These are phyloP conservation scores for Hormiphora californensis DNA, from an alignment of 37 sponge, comb jelly and placozoan species.

Conservation along the genomic window DNA sequence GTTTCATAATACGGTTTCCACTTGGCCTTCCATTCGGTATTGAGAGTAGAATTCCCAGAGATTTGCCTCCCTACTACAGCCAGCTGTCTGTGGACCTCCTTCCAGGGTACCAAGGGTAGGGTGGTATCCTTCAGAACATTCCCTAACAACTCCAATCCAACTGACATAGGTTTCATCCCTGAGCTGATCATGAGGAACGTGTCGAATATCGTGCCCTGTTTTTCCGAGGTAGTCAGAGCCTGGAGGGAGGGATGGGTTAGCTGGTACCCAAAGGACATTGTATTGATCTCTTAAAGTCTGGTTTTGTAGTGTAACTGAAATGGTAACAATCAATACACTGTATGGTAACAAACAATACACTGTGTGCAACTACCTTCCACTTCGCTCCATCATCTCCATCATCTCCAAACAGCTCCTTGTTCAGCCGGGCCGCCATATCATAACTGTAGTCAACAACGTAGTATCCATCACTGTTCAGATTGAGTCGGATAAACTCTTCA, in stretches of 20 bases:
- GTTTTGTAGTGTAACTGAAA: no score
- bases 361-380: no score
- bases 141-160: background rate
- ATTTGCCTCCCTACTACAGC: background rate
- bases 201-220: background rate
- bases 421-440: background rate
- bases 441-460: slow-evolving; percentile 46
- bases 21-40: slow-evolving; percentile 28
- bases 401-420: no score
- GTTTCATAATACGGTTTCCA: no score
- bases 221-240: background rate
- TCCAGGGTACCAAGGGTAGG: background rate
- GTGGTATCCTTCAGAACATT: background rate
- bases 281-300: no score
- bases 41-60: background rate
- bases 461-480: slow-evolving; percentile 33
- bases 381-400: no score
- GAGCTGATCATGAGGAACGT: slow-evolving; percentile 8
- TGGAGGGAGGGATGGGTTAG: background rate
- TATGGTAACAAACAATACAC: no score
- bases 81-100: slow-evolving; percentile 24
- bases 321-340: no score
- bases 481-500: background rate
- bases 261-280: no score
- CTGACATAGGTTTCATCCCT: slow-evolving; percentile 4